Base-by-base conservation (phyloP, 1,140 invertebrate species). In the Leptinotarsa texana region DNA sequence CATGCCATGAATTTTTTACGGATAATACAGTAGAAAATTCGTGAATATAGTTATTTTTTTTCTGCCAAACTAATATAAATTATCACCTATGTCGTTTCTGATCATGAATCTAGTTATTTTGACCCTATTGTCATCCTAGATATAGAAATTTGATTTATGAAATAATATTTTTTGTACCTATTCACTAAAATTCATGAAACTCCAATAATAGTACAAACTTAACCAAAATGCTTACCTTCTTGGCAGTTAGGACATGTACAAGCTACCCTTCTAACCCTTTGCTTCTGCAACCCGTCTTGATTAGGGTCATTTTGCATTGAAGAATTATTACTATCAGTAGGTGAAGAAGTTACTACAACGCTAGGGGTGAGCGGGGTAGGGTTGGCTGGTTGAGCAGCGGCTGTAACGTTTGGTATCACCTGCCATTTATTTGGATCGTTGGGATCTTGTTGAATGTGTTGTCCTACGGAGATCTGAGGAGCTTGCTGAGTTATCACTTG, bases 171-270 rank as follows among this genome's bases (percentile, higher is more conserved):
- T 33, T 33, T 33, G n/a, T n/a, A n/a, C n/a, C 1, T 33, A 33
- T 33, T 33, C 33, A 11, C 6, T 4, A 6, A 33, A 6, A 33
- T 66, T 33, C 15, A 22, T 13, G 6, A 66, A 66, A 66, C 17
- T 62, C 17, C 6, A 66, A 66, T 22, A 66, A 42, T 42, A 42
- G 33, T 42, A 42, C 8, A 42, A 42, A 42, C 33, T 6, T 11
- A 69, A 48, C 0, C 6, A 8, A 33, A 33, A 1, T 17, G 22
- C 49, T 57, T 57, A 70, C 69, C 93, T 80, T 96, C 95, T 65
- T 93, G 91, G 84, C 97, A 99, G 85, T 99, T 98, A 0, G 97
- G 97, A 87, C 97, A 99, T 0, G 96, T 97, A 85, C 97, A 99
- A 11, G 97, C 96, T 2, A 98, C 95, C 51, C 97, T 86, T 73